Base-by-base conservation (phyloP, 2,888 invertebrate species). In the Pasiphila rectangulata region DNA sequence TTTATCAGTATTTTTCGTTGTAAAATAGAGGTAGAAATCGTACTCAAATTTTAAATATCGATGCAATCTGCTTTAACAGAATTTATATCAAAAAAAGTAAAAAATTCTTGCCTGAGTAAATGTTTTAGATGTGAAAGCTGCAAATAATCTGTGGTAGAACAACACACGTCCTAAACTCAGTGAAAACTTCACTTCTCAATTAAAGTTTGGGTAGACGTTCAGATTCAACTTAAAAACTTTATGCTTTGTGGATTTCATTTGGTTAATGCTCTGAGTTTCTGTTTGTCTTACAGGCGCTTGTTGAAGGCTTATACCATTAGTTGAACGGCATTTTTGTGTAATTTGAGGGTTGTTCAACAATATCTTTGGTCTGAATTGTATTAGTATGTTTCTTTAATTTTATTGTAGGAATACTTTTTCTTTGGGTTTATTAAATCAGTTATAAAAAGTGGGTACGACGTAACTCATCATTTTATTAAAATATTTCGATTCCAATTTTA, bases 81-180 rank as follows among this genome's bases (percentile, higher is more conserved):
- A n/a, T n/a, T n/a, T n/a, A n/a, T n/a, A n/a, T n/a, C n/a, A n/a
- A n/a, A n/a, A n/a, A n/a, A n/a, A n/a, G n/a, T n/a, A n/a, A n/a
- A n/a, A n/a, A n/a, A n/a, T n/a, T n/a, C n/a, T n/a, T n/a, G n/a
- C n/a, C n/a, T n/a, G n/a, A 15, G 17, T 32, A 17, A 17, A 4
- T 2, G n/a, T 32, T 15, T 19, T 9, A 9, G 2, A 10, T 9
- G n/a, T 27, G 0, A 13, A 2, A 10, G 23, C 25, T 17, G 7
- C 3, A 27, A 21, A 7, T 30, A 55, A 54, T 41, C 51, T 15
- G 15, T 21, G 40, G 39, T 35, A 50, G 45, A 56, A 64, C 59
- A 62, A 61, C 65, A 70, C 62, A 69, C 72, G 67, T 69, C 63
- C 54, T 41, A 25, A 37, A 45, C 52, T 40, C 39, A 52, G 50